Conservation (phyloP, 2,888 invertebrate genomes). For the Brenthis hecate region DNA sequence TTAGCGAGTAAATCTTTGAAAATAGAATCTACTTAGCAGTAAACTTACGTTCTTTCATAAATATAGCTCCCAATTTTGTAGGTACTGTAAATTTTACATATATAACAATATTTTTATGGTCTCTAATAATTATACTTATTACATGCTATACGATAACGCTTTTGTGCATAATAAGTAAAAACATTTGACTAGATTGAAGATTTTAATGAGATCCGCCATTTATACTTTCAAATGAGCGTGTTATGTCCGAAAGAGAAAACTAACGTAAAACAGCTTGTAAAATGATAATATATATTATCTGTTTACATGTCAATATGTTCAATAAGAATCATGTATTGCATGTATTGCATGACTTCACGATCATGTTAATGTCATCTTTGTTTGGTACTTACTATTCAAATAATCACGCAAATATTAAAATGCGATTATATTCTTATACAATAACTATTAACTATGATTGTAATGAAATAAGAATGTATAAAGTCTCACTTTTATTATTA, state of each 20-base stretch:
- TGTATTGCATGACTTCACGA: conserved; percentile 26
- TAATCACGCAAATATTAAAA: conserved; percentile 16
- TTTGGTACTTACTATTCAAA: conserved; percentile 18
- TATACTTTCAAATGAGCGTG: conserved; percentile 13
- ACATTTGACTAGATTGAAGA: conserved; percentile 1
- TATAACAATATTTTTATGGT: no score
- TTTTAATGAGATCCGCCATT: conserved; percentile 3
- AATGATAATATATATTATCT: conserved; percentile 3
- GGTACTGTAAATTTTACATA: no score
- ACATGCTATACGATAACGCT: no score
- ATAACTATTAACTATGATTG: neutral
- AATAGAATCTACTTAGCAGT: no score
- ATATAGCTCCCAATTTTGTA: no score
- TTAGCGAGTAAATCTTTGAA: neutral
- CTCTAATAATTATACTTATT: no score
- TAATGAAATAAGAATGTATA: neutral
- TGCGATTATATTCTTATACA: neutral
- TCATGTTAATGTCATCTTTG: conserved; percentile 11
- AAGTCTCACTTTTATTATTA: conserved; percentile 11
- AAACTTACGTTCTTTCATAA: no score
- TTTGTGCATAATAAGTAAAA: conserved; percentile 4
- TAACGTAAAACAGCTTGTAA: conserved; percentile 2
- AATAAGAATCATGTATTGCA: conserved; percentile 12
- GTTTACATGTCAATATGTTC: conserved; percentile 10
- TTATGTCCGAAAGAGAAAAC: conserved; percentile 16